Evolutionary conservation across 2,888 invertebrate genomes (phyloP), one percentile per base, ranked within the genome.

Genomic region (Limenitis camilla): DNA sequence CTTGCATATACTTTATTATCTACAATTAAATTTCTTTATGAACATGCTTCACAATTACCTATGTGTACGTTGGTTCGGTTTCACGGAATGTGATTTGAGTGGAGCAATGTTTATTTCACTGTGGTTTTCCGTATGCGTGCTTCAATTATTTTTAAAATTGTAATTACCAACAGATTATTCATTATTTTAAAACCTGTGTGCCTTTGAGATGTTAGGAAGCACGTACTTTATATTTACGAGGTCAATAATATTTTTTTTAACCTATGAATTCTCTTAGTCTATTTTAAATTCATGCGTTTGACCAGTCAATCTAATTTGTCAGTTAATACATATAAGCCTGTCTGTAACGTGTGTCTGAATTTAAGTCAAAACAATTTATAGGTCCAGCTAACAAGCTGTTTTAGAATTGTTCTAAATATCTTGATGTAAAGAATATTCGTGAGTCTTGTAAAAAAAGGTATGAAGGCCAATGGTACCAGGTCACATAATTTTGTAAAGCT

Each of bases 81-180:
- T 73, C 71, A 72, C 68, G 69, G 69, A 56, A 48, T 41, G 55
- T 50, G 55, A 55, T 61, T 60, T 56, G 45, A 53, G 52, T 50
- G 59, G 60, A 58, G 48, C 50, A 40, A 54, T 49, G 70, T 73
- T 68, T 74, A 45, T 19, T 7, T 67, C 73, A 63, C 55, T 66
- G 66, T 69, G 67, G 69, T 53, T 69, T 72, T 72, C 69, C 61
- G 61, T 63, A 62, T 61, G 68, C 67, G 31, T 42, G 40, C 19
- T 19, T 19, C 19, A 19, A 19, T 19, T 19, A 19, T 19, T 19
- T 19, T 19, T 2, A 19, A 19, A 2, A 19, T 19, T 19, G 19
- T 19, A 19, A 19, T 19, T 19, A 19, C 19, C 19, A 19, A 19
- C 19, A 19, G 19, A 19, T 19, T 2, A 19, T 19, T 19, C 19